Conservation (phyloP, 2,113 vertebrate genomes). For the Leuciscus idus region DNA sequence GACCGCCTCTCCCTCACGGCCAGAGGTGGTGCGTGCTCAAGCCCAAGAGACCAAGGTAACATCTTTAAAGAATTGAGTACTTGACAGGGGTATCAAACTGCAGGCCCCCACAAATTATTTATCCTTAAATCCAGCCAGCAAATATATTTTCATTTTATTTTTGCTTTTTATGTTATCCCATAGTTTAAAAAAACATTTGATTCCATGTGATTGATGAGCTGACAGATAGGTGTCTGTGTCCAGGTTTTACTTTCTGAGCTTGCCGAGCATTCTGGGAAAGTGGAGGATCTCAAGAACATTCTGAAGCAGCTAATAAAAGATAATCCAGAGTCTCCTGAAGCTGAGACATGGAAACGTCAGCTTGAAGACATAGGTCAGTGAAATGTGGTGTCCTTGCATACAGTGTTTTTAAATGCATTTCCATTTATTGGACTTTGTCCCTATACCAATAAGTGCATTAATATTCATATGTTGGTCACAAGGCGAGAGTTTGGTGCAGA, state of each 20-base stretch:
- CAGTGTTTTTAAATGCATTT: neutral
- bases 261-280: conserved; percentile 85
- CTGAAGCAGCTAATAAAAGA: conserved; percentile 85
- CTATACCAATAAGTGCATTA: neutral
- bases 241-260: conserved; percentile 91
- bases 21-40: conserved; percentile 86
- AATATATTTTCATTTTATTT: neutral
- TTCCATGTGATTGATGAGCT: conserved; percentile 7
- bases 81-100: neutral
- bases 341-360: conserved; percentile 87
- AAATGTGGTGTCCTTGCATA: neutral
- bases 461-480: conserved; percentile 16
- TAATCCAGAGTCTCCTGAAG: conserved; percentile 91
- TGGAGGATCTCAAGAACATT: conserved; percentile 86
- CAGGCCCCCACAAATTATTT: neutral
- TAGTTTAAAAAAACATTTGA: neutral
- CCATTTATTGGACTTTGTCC: neutral
- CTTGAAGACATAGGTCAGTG: conserved; percentile 90
- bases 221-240: neutral
- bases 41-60: conserved; percentile 95
- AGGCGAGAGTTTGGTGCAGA: neutral
- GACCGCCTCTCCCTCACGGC: conserved; percentile 84
- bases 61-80: neutral
- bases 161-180: neutral
- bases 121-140: neutral